These are phyloP conservation scores for Acanthopagrus latus DNA, from an alignment of 2,797 vertebrate species.

Conservation along the genomic window DNA sequence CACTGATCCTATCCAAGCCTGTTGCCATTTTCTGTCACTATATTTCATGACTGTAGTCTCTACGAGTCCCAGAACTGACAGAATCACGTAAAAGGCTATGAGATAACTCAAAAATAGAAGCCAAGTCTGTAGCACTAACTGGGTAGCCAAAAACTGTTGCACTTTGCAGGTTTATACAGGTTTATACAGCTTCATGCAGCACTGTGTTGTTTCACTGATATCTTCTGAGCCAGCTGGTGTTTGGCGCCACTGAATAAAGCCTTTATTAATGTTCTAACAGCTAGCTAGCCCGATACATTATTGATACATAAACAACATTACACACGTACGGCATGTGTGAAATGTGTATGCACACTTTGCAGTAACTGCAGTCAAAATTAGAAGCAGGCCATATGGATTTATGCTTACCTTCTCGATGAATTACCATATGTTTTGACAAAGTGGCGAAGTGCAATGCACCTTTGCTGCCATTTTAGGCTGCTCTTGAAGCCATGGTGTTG, in stretches of 20 bases:
- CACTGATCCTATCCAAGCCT: no score
- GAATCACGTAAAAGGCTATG: not conserved
- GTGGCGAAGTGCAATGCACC: constrained; percentile 3
- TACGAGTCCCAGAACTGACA: not conserved
- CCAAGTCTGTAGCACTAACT: not conserved
- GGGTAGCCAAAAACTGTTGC: not conserved
- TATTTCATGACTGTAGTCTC: no score
- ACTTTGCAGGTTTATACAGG: not conserved
- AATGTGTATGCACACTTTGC: not conserved
- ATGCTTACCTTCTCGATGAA: not conserved
- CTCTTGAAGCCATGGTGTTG: constrained; percentile 3
- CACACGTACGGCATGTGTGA: not conserved
- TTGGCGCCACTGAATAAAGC: not conserved
- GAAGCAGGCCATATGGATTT: constrained; percentile 10
- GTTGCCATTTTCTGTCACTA: no score
- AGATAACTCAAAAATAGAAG: not conserved
- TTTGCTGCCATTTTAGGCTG: constrained; percentile 1
- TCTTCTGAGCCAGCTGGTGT: not conserved
- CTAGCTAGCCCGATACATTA: not conserved
- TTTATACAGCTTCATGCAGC: not conserved
- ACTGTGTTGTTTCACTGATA: not conserved
- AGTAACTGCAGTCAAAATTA: not conserved
- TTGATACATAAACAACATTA: not conserved
- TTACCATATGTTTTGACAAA: not conserved
- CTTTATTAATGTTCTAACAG: not conserved